These are phyloP conservation scores for Gobio gobio DNA, from an alignment of 2,113 vertebrate species.

Conservation along the genomic window DNA sequence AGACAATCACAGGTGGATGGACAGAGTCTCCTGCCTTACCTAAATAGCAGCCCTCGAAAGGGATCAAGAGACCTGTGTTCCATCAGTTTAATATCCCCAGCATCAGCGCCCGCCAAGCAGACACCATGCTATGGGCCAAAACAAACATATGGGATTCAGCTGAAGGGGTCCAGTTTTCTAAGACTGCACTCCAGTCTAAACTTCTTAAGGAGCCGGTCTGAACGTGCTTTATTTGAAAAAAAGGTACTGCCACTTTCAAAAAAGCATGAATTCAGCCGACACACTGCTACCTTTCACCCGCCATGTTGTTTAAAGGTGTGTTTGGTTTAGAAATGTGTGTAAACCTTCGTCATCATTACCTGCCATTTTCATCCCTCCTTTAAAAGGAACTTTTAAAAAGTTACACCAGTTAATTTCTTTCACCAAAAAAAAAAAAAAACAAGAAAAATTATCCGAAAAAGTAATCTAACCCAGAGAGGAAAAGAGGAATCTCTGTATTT, in stretches of 20 bases:
- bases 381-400: slow-evolving; percentile 65
- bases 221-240: slow-evolving; percentile 81
- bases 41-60: slow-evolving; percentile 81
- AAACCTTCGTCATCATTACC: slow-evolving; percentile 92
- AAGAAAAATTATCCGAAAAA: slow-evolving; percentile 49
- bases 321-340: slow-evolving; percentile 81
- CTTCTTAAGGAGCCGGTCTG: slow-evolving; percentile 87
- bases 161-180: slow-evolving; percentile 80
- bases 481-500: slow-evolving; percentile 51
- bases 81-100: slow-evolving; percentile 86
- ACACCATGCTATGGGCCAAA: slow-evolving; percentile 86
- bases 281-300: slow-evolving; percentile 95
- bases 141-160: slow-evolving; percentile 89
- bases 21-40: slow-evolving; percentile 68
- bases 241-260: slow-evolving; percentile 78
- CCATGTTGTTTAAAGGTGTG: slow-evolving; percentile 89
- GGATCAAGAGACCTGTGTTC: slow-evolving; percentile 91
- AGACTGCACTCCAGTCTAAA: slow-evolving; percentile 89
- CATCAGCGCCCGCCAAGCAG: slow-evolving; percentile 84
- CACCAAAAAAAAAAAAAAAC: slow-evolving; percentile 54
- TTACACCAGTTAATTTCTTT: slow-evolving; percentile 75
- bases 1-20: slow-evolving; percentile 82
- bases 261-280: slow-evolving; percentile 77
- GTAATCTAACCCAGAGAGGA: slow-evolving; percentile 20
- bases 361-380: slow-evolving; percentile 79